Conservation (phyloP, 2,113 vertebrate species). For the Lampris megalopsis region DNA sequence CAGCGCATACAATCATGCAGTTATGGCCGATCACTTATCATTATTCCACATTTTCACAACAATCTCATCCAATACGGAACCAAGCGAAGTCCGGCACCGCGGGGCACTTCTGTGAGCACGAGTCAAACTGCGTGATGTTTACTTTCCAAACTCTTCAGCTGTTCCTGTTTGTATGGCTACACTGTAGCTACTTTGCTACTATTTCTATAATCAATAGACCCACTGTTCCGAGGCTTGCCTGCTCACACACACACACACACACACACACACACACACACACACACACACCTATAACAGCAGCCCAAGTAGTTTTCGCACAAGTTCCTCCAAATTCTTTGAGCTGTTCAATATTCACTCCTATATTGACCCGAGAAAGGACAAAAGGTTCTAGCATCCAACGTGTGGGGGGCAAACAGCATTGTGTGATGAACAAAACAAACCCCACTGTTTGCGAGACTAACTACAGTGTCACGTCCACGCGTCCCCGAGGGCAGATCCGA, state of each 20-base stretch:
- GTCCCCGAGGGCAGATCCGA: not conserved
- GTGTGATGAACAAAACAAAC: no score
- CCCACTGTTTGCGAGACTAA: no score
- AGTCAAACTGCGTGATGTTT: slow-evolving; percentile 41
- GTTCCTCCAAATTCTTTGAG: no score
- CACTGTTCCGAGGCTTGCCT: slow-evolving; percentile 39
- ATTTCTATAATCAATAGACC: slow-evolving; percentile 49
- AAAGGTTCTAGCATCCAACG: no score
- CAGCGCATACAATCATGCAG: no score
- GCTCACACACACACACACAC: slow-evolving; percentile 9
- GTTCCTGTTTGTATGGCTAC: slow-evolving; percentile 24
- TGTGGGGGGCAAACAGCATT: no score
- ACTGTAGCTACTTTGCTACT: slow-evolving; percentile 35
- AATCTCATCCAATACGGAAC: not conserved
- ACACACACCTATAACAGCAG: not conserved
- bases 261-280: not conserved
- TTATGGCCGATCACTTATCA: not conserved
- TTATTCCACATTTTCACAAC: not conserved
- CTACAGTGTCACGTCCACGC: not conserved
- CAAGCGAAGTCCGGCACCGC: not conserved
- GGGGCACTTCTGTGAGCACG: slow-evolving; percentile 54
- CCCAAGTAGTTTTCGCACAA: not conserved
- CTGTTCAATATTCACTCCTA: no score
- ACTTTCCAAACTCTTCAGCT: slow-evolving; percentile 41
- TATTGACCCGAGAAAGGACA: no score